Base-by-base conservation (phyloP, 1,140 invertebrate genomes). In the Ips typographus region DNA sequence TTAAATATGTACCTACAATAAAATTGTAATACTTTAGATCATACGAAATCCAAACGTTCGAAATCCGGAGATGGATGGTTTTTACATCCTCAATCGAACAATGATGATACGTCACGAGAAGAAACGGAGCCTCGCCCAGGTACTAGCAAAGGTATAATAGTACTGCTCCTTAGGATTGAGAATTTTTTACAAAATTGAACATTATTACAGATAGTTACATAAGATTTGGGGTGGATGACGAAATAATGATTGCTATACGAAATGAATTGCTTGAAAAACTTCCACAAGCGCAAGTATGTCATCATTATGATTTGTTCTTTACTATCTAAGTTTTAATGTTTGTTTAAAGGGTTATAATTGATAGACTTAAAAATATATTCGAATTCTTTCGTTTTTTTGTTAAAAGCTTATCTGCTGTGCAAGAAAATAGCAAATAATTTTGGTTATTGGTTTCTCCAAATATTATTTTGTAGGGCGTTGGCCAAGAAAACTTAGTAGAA, bases 251-350 rank as follows among this genome's bases (percentile, higher is more conserved):
- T 22, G 89, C 89, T 1, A 84, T 91, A 65, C 79, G 89, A 71
- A 90, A 88, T 74, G 89, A 91, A 77, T 78, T 91, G 52, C 82
- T 85, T 72, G 84, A 89, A 57, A 91, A 91, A 79, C 80, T 91
- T 66, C 89, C 89, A 49, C 82, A 87, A 71, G 88, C 87, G 4
- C 88, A 89, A 75, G 87, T 88, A 68, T 3, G n/a, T n/a, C n/a
- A n/a, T n/a, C n/a, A n/a, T n/a, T n/a, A n/a, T n/a, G n/a, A 43
- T 2, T 6, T 71, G 8, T 49, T 49, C 47, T 6, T 49, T 49
- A 8, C 22, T 49, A 6, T 22, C 47, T 6, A 49, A 2, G 47
- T 49, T 2, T 49, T 49, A 2, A 49, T 49, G 47, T 49, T 49
- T 49, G n/a, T n/a, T n/a, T n/a, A n/a, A n/a, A n/a, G n/a, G n/a